phyloP scores from a whole-genome alignment of 2,113 vertebrate genomes.

The Aplodontia rufa region DNA sequence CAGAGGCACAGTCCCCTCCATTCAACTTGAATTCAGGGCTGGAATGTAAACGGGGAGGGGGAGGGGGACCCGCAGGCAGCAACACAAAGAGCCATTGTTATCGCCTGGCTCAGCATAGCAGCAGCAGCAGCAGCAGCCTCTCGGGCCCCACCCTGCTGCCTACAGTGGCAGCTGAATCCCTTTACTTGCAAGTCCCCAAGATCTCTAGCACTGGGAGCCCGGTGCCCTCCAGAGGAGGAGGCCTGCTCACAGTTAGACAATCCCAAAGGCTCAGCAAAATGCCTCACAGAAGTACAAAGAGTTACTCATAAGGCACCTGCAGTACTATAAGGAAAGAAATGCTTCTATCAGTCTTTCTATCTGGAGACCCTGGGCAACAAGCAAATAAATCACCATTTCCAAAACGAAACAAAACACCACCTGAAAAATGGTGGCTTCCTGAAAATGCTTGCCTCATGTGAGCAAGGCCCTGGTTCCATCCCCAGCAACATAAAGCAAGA shows the following conservation, averaged over 20 bases:
- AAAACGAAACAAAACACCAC: neutral
- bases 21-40: neutral
- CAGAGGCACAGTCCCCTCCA: neutral
- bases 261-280: neutral
- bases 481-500: too few relatives aligned
- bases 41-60: neutral
- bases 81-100: constrained; percentile 44
- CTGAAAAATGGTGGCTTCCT: too few relatives aligned
- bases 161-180: neutral
- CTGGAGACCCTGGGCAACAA: neutral
- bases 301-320: neutral
- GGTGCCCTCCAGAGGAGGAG: accelerated
- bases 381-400: neutral
- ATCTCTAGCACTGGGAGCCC: neutral
- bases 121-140: neutral
- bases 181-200: neutral
- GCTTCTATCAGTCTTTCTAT: neutral
- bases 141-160: neutral
- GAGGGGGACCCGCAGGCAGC: neutral
- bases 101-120: neutral
- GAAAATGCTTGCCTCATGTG: too few relatives aligned
- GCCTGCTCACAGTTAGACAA: neutral
- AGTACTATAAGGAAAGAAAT: neutral
- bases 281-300: neutral
- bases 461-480: neutral